phyloP scores from a whole-genome alignment of 2,888 invertebrate genomes.

The Calliopum simillimum region DNA sequence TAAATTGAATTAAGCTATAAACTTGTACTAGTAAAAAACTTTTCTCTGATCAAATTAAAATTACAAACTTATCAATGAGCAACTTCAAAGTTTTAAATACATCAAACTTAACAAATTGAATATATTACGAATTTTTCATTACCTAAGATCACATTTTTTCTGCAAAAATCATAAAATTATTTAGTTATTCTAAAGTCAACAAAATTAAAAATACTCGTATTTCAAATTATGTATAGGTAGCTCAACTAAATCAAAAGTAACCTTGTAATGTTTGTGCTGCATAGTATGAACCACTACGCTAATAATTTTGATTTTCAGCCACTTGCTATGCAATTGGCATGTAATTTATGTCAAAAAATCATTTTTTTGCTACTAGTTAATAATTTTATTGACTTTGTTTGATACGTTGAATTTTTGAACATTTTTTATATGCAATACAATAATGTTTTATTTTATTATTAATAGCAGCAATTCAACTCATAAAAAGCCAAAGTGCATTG shows the following conservation, averaged over 20 bases:
- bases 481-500: slow-evolving; percentile 22
- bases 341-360: slow-evolving; percentile 1
- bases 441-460: background rate
- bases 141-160: too few species aligned
- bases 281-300: background rate
- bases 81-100: too few species aligned
- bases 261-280: slow-evolving; percentile 3
- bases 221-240: background rate
- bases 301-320: background rate
- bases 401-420: background rate
- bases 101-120: too few species aligned
- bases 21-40: too few species aligned
- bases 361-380: slow-evolving; percentile 4
- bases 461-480: background rate
- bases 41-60: too few species aligned
- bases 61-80: too few species aligned
- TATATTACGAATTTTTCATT: too few species aligned
- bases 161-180: too few species aligned
- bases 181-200: too few species aligned
- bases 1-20: too few species aligned
- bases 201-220: too few species aligned
- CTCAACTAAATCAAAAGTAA: background rate
- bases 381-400: background rate
- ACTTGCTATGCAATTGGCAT: slow-evolving; percentile 9
- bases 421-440: background rate